Conservation (phyloP, 2,797 vertebrate species). For the Pteronotus mesoamericanus region DNA sequence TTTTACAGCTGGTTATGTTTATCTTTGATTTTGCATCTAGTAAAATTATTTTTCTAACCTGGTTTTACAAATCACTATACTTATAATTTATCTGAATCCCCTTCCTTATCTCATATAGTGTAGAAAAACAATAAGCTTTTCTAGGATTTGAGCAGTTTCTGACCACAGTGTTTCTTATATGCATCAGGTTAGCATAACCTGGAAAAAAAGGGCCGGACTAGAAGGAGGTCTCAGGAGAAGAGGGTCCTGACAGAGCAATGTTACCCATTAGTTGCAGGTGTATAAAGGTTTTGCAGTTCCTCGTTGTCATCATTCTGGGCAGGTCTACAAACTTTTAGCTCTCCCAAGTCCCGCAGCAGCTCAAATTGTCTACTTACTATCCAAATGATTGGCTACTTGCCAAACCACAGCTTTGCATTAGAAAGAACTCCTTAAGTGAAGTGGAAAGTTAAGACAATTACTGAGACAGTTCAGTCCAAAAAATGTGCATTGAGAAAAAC, state of each 20-base stretch:
- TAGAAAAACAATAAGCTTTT: background rate
- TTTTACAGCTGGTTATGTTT: slow-evolving; percentile 58
- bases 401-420: slow-evolving; percentile 49
- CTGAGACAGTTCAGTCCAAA: slow-evolving; percentile 36
- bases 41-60: slow-evolving; percentile 45
- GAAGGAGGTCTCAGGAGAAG: background rate
- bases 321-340: background rate
- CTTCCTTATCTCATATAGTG: background rate
- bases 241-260: background rate
- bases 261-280: background rate
- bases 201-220: background rate
- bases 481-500: slow-evolving; percentile 30
- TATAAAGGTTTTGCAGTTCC: background rate
- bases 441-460: slow-evolving; percentile 35
- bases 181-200: background rate
- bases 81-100: background rate
- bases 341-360: background rate
- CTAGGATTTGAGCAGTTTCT: background rate
- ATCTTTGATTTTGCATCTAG: slow-evolving; percentile 36
- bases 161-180: background rate
- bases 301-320: background rate
- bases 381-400: slow-evolving; percentile 29
- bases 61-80: slow-evolving; percentile 42
- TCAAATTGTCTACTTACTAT: slow-evolving; percentile 17
- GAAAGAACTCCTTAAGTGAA: slow-evolving; percentile 31